A percentile compares a stretch with the other conserved stretches of the same genome.
Evolutionary conservation across 2,888 invertebrate genomes (phyloP).

Genomic region (Hylaea fasciaria): DNA sequence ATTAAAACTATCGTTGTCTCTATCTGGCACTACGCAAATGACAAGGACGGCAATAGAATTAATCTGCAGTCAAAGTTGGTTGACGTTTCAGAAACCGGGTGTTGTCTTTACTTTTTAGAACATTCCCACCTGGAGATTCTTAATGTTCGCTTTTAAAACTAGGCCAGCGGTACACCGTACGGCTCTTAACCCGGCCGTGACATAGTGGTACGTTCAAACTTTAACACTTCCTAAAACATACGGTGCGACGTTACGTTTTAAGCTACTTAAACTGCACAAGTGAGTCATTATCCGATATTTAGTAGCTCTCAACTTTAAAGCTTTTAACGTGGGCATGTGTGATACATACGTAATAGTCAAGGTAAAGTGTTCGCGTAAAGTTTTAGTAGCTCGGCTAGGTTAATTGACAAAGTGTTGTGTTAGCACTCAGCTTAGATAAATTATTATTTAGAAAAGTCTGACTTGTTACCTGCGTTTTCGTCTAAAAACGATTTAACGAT

Average conservation of each 20-base stretch:
- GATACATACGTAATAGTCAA: neutral
- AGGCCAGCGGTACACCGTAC: slow-evolving; percentile 32
- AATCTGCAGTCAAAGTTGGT: too few species aligned
- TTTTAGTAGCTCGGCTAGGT: neutral
- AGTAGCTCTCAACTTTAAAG: slow-evolving; percentile 17
- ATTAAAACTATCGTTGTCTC: too few species aligned
- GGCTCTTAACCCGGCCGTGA: slow-evolving; percentile 33
- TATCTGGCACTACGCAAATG: too few species aligned
- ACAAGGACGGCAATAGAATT: too few species aligned
- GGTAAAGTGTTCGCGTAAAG: neutral
- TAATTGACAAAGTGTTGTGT: neutral
- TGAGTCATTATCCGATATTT: slow-evolving; percentile 40
- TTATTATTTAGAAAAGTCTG: too few species aligned
- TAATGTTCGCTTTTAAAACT: slow-evolving; percentile 3
- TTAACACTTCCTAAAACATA: slow-evolving; percentile 51
- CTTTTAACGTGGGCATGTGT: slow-evolving; percentile 9
- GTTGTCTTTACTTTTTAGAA: neutral
- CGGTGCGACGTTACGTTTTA: slow-evolving; percentile 39
- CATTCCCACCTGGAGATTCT: too few species aligned
- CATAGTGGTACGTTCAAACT: slow-evolving; percentile 44
- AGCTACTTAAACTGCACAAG: slow-evolving; percentile 41
- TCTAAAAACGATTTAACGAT: too few species aligned
- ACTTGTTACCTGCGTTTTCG: too few species aligned
- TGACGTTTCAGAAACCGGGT: too few species aligned
- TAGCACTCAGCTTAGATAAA: neutral